Base-by-base conservation (phyloP, 2,888 invertebrate species). In the Rotaria macrura region DNA sequence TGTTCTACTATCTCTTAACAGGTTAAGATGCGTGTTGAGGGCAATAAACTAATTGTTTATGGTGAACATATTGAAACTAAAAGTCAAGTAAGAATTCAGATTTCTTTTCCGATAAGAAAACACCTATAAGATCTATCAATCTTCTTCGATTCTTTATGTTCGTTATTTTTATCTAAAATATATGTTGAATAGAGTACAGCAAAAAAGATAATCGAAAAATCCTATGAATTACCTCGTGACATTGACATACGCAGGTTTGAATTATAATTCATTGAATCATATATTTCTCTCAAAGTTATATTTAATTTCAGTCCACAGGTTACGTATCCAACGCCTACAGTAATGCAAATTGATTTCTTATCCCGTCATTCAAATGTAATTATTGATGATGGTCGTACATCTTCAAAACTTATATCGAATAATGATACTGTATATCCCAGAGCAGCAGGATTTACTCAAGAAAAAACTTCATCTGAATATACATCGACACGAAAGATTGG, bases 401-500 rank as follows among this genome's bases (percentile, higher is more conserved):
- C 40, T 25, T 43, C 14, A 2, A 79, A 79, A 79, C 9, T n/a
- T 12, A 4, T 79, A 79, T 40, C 79, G 1, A n/a, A 43, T 79
- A n/a, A 79, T 79, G 43, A 79, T 6, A 43, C 23, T 6, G 40
- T 43, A n/a, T 23, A 79, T 43, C 79, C n/a, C n/a, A 4, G 25
- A 43, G 1, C 40, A 79, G 43, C 43, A 1, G 6, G 43, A 25
- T 43, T 79, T 79, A n/a, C 43, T 25, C 79, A 43, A 14, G 38
- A 79, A 43, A 40, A 43, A 79, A 40, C n/a, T 43, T 79, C 79
- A 79, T 43, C 25, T n/a, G 79, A 79, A 79, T 79, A n/a, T 43
- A 43, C 79, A 79, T 43, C 43, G 3, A 79, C 79, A 43, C 40
- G 43, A 79, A 40, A 25, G 25, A 25, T 79, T 25, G 79, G 79